A percentile compares a stretch with the other conserved stretches of the same genome.
phyloP scores from a whole-genome alignment of 1,140 invertebrate species.

The Penaeus japonicus region DNA sequence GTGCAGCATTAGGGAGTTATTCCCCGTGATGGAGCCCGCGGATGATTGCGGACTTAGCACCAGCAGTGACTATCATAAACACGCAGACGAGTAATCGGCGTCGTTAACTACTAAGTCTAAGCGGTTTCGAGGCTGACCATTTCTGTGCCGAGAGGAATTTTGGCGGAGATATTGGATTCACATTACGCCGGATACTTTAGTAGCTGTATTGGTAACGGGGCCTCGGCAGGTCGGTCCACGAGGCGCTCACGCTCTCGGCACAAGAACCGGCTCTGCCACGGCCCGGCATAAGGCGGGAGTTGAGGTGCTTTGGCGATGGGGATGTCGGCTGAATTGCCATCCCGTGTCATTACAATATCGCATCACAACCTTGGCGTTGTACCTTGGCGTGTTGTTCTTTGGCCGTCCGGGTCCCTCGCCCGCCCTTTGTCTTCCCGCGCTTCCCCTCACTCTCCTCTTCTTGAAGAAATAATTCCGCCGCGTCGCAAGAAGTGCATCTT shows the following conservation, averaged over 20 bases:
- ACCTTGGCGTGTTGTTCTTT: constrained; percentile 46
- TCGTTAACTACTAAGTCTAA: constrained; percentile 55
- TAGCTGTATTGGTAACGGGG: constrained; percentile 52
- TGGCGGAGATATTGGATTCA: constrained; percentile 52
- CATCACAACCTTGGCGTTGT: constrained; percentile 21
- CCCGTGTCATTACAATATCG: background rate
- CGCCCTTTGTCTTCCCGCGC: no score
- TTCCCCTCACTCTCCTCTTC: no score
- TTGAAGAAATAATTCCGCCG: background rate
- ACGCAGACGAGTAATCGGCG: constrained; percentile 50
- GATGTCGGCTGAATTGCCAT: background rate
- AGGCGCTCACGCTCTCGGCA: background rate
- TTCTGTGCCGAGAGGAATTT: constrained; percentile 46
- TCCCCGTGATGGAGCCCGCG: constrained; percentile 22
- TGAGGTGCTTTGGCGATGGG: background rate
- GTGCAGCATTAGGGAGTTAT: constrained; percentile 44
- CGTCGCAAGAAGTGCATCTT: background rate
- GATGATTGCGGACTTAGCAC: constrained; percentile 49
- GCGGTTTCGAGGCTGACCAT: constrained; percentile 54
- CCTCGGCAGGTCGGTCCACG: background rate
- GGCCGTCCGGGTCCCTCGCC: constrained; percentile 15
- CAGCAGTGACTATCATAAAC: constrained; percentile 54
- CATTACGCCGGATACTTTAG: constrained; percentile 51
- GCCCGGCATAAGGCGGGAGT: constrained; percentile 1
- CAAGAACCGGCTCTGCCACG: constrained; percentile 9